Evolutionary conservation across 2,888 invertebrate genomes (phyloP).

Genomic region (Caradrina clavipalpis): DNA sequence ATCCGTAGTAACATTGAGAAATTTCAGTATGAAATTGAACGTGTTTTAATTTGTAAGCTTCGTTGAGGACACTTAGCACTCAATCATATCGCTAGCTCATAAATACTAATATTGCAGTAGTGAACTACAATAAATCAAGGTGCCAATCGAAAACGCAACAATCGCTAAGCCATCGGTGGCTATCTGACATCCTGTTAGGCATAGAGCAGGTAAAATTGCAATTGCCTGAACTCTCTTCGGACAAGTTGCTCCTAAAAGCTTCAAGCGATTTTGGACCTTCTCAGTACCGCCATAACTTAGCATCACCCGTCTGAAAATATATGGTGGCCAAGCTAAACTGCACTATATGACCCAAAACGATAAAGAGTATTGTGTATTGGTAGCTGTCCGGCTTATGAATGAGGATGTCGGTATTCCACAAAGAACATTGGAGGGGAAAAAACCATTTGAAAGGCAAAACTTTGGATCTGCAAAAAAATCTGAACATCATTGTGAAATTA

Average conservation of each 20-base stretch:
- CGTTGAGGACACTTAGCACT: not conserved
- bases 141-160: constrained; percentile 66
- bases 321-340: constrained; percentile 62
- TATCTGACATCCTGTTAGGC: constrained; percentile 72
- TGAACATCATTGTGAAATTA: constrained; percentile 41
- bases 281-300: constrained; percentile 57
- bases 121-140: constrained; percentile 52
- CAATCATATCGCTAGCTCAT: constrained; percentile 33
- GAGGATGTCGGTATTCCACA: constrained; percentile 75
- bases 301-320: constrained; percentile 51
- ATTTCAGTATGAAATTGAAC: not conserved
- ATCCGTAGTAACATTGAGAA: constrained; percentile 29
- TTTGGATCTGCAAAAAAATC: constrained; percentile 65
- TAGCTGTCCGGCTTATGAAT: constrained; percentile 53
- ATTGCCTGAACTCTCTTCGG: constrained; percentile 74
- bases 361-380: constrained; percentile 71
- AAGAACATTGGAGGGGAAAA: constrained; percentile 68
- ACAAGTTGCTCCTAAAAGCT: constrained; percentile 68
- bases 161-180: constrained; percentile 61
- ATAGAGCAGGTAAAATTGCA: constrained; percentile 83
- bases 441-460: constrained; percentile 68
- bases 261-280: constrained; percentile 73
- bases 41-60: constrained; percentile 3
- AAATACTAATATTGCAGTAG: constrained; percentile 25
- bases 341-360: constrained; percentile 66